Conservation (phyloP, 2,113 vertebrate species). For the Lampris megalopsis region DNA sequence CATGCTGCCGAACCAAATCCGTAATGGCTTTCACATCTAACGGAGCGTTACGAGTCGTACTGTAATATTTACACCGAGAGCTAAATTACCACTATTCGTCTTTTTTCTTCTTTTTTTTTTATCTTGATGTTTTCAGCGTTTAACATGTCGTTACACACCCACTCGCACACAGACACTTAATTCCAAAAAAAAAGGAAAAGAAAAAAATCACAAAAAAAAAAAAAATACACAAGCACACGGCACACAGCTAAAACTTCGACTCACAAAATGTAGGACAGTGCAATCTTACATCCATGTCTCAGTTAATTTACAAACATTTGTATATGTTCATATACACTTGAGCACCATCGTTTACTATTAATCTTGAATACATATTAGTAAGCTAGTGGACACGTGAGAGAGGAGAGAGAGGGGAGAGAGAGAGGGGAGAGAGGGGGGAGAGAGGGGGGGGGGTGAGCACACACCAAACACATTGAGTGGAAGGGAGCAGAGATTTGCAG, state of each 20-base stretch:
- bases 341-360: constrained; percentile 86
- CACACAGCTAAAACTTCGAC: constrained; percentile 75
- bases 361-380: constrained; percentile 79
- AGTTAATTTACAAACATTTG: constrained; percentile 83
- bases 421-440: constrained; percentile 7
- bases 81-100: constrained; percentile 58
- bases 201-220: constrained; percentile 35
- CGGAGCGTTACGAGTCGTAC: constrained; percentile 46
- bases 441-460: constrained; percentile 6
- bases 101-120: constrained; percentile 42
- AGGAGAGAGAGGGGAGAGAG: neutral
- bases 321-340: constrained; percentile 72
- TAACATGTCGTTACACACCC: constrained; percentile 54
- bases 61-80: constrained; percentile 73
- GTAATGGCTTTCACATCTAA: constrained; percentile 73
- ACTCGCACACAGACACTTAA: constrained; percentile 57
- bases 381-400: constrained; percentile 60
- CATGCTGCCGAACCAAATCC: constrained; percentile 59
- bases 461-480: neutral
- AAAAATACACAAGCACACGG: constrained; percentile 68
- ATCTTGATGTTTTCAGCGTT: constrained; percentile 50
- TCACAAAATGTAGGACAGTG: constrained; percentile 78
- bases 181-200: constrained; percentile 52
- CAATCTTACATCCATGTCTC: constrained; percentile 81
- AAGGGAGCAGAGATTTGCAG: constrained; percentile 8